Conservation (phyloP, 2,888 invertebrate species). For the Limnephilus rhombicus region DNA sequence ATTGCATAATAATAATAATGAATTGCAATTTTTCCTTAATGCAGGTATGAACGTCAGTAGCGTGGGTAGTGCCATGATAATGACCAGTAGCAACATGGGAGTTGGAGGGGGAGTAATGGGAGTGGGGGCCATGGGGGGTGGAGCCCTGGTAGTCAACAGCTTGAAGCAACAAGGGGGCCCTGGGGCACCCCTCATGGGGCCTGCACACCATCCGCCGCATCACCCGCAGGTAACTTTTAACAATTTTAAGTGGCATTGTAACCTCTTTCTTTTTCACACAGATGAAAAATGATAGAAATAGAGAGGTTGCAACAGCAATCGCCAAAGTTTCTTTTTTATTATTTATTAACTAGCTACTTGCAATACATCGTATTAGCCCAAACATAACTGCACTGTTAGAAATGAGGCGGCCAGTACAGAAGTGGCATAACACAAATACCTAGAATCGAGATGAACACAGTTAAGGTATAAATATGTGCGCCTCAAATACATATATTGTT, state of each 20-base stretch:
- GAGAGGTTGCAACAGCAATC: too few relatives aligned
- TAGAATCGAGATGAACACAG: too few relatives aligned
- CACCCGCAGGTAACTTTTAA: constrained; percentile 69
- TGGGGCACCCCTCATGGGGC: constrained; percentile 79
- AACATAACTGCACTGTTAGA: too few relatives aligned
- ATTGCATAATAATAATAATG: background rate
- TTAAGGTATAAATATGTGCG: too few relatives aligned
- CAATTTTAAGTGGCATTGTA: background rate
- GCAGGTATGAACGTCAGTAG: constrained; percentile 82
- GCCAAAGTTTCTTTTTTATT: too few relatives aligned
- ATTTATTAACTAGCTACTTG: too few relatives aligned
- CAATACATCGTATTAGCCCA: too few relatives aligned
- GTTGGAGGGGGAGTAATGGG: constrained; percentile 78
- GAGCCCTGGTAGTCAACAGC: constrained; percentile 86
- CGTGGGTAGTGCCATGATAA: constrained; percentile 86
- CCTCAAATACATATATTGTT: too few relatives aligned
- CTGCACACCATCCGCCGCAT: constrained; percentile 77
- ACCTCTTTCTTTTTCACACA: background rate
- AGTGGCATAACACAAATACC: too few relatives aligned
- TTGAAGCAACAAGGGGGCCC: constrained; percentile 85
- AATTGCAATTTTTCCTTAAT: background rate
- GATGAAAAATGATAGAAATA: too few relatives aligned
- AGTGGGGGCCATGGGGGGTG: constrained; percentile 81
- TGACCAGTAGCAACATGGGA: constrained; percentile 86
- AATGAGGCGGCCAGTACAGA: too few relatives aligned